These are phyloP conservation scores for Martes flavigula DNA, from an alignment of 2,797 vertebrate species.

Conservation along the genomic window DNA sequence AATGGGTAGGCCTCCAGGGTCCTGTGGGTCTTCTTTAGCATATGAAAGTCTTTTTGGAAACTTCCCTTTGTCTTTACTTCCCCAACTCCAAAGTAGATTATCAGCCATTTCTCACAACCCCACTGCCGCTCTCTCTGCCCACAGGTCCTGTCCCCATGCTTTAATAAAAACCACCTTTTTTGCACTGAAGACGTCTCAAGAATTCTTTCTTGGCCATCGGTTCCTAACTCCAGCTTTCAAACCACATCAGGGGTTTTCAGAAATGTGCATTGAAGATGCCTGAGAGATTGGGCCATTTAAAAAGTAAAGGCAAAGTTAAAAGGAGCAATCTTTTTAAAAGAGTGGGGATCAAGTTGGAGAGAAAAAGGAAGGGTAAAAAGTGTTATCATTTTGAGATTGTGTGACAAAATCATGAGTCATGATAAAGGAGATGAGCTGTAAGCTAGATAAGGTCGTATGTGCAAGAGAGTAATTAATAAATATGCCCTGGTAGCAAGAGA, in stretches of 20 bases:
- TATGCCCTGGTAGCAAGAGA: background rate
- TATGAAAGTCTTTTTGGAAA: background rate
- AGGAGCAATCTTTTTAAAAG: background rate
- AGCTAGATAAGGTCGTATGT: background rate
- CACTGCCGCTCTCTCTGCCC: background rate
- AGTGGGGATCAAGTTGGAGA: background rate
- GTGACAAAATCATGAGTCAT: background rate
- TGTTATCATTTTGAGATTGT: background rate
- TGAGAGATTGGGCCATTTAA: background rate
- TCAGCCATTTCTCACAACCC: background rate
- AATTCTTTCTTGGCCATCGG: background rate
- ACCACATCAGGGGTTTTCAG: background rate
- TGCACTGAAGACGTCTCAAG: background rate
- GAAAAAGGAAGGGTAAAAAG: background rate
- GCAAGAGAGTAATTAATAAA: background rate
- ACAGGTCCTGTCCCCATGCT: background rate
- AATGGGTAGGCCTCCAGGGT: background rate
- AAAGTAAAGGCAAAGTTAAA: background rate
- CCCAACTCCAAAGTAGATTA: background rate
- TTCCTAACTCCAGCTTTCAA: background rate
- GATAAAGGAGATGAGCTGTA: background rate
- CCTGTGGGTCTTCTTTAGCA: background rate
- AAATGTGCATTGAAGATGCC: background rate
- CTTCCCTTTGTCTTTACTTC: background rate
- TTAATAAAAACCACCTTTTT: background rate